Conservation (phyloP, 2,888 invertebrate genomes). For the Ischnura elegans region DNA sequence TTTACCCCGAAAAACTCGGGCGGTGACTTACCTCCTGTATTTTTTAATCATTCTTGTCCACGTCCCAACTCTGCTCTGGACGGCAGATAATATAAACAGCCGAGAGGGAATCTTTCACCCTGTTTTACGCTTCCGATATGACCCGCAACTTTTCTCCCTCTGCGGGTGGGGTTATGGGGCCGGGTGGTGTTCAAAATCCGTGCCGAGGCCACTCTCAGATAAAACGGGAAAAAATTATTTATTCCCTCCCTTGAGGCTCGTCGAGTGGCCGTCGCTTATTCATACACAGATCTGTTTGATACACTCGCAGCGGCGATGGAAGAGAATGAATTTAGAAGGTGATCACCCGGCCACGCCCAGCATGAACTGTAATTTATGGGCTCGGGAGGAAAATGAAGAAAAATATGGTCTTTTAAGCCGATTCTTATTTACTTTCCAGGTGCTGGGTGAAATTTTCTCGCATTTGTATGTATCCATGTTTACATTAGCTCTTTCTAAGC, state of each 20-base stretch:
- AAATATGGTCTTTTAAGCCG: too few relatives aligned
- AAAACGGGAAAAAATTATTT: conserved; percentile 10
- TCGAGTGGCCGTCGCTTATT: not conserved
- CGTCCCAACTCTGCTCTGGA: not conserved
- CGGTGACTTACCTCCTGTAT: not conserved
- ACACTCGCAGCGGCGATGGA: not conserved
- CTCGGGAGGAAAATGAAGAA: too few relatives aligned
- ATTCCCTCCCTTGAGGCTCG: not conserved
- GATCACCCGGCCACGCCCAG: not conserved
- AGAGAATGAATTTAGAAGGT: conserved; percentile 1
- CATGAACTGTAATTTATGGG: too few relatives aligned
- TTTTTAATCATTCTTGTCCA: not conserved
- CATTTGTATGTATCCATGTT: too few relatives aligned
- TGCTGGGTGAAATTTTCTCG: too few relatives aligned
- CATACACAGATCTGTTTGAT: conserved; percentile 39
- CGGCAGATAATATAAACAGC: not conserved
- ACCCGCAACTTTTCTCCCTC: too few relatives aligned
- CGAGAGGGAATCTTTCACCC: conserved; percentile 34
- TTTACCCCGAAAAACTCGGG: not conserved
- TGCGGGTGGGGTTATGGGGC: not conserved
- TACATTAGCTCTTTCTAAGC: too few relatives aligned
- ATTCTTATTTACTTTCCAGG: too few relatives aligned
- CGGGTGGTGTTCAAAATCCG: not conserved
- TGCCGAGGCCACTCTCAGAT: not conserved
- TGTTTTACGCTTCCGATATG: not conserved